Conservation (phyloP, 2,888 invertebrate genomes). For the Drosophila paranaensis region DNA sequence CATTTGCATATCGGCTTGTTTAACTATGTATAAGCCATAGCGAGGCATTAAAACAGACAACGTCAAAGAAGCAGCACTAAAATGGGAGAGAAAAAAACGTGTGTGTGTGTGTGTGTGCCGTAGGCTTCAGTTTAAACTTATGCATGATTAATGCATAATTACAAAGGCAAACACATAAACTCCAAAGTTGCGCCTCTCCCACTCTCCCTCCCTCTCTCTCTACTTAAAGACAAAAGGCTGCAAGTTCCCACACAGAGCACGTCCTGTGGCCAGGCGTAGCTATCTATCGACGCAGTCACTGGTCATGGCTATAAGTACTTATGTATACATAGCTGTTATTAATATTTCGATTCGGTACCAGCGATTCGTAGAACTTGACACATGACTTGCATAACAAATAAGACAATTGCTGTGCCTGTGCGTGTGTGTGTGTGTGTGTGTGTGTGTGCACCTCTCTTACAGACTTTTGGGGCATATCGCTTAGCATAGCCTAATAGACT, state of each 20-base stretch:
- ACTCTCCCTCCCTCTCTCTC: too few species aligned
- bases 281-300: conserved; percentile 29
- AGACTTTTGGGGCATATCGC: conserved; percentile 44
- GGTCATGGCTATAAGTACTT: conserved; percentile 37
- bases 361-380: conserved; percentile 74
- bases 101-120: conserved; percentile 26
- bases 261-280: conserved; percentile 35
- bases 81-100: conserved; percentile 7
- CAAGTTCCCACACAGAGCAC: conserved; percentile 64
- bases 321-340: conserved; percentile 65
- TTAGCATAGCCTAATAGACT: conserved; percentile 33
- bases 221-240: conserved; percentile 67
- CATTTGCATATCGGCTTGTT: conserved; percentile 68
- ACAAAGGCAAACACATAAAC: conserved; percentile 76
- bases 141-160: conserved; percentile 80
- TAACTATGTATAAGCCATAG: conserved; percentile 34
- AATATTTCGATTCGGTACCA: conserved; percentile 78
- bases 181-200: conserved; percentile 19
- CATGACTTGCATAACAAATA: conserved; percentile 77
- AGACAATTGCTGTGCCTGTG: conserved; percentile 40
- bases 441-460: conserved; percentile 26
- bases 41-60: conserved; percentile 41
- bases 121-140: conserved; percentile 57
- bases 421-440: background rate
- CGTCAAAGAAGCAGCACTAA: conserved; percentile 1